Base-by-base conservation (phyloP, 2,113 vertebrate species). In the Mesoclemmys tuberculata region DNA sequence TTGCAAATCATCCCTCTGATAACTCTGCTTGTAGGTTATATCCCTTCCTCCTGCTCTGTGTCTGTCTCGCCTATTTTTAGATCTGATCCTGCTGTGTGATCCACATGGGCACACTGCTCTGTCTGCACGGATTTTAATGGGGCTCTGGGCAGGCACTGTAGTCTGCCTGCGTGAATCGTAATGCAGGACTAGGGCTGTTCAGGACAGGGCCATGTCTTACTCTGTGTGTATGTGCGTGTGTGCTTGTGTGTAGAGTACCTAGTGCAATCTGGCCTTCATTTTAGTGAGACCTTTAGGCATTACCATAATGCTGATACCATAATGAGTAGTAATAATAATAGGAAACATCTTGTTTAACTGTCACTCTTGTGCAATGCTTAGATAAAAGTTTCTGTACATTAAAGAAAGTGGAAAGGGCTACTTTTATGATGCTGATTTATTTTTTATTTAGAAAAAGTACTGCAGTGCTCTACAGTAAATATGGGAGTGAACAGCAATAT, bases 1-100 rank as follows among this genome's bases (percentile, higher is more conserved):
- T 92, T 26, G 56, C 58, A 85, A 81, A 61, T 92, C 93, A 41
- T 26, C 55, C n/a, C 92, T 92, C 61, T 51, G 21, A 13, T 93
- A 79, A 44, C 51, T 92, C 84, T 75, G 1, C 77, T 87, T 95
- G 71, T 56, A n/a, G 93, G 79, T 84, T 48, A 71, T 38, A 38
- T 68, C 61, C 61, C 35, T 68, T n/a, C n/a, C 61, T 68, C 35
- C 61, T n/a, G 64, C n/a, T 38, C 64, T 22, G 19, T 71, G 35
- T 71, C 64, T 71, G 9, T n/a, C 64, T 71, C 21, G 9, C 21
- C 64, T 71, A 38, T 71, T 71, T 71, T 71, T 71, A 71, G 64
- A 71, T n/a, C 35, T 38, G 64, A 35, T 71, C 64, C 19, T 38
- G n/a, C 64, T 71, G 64, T 21, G 64, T 38, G 19, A 71, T 71